Conservation (phyloP, 2,797 vertebrate genomes). For the Danio albolineatus region DNA sequence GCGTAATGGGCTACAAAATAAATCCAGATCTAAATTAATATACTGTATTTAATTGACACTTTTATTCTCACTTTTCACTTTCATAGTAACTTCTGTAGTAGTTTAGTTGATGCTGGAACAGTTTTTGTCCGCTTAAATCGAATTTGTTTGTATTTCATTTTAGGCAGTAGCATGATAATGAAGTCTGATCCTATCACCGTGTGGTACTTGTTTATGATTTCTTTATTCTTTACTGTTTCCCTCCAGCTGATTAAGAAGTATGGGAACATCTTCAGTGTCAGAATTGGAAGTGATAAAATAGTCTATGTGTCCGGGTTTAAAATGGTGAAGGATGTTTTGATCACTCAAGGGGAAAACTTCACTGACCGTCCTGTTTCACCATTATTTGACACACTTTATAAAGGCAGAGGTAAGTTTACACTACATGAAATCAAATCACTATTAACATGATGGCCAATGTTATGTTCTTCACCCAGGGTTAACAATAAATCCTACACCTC, state of each 20-base stretch:
- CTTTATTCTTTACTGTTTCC: neutral
- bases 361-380: constrained; percentile 46
- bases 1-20: no score
- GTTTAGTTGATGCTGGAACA: no score
- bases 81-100: no score
- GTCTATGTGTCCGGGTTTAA: constrained; percentile 61
- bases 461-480: neutral
- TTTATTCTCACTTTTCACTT: no score
- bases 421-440: neutral
- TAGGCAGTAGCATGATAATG: no score
- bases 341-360: constrained; percentile 57
- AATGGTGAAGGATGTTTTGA: constrained; percentile 59
- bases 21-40: no score
- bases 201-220: no score
- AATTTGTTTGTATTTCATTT: no score
- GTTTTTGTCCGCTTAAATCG: no score
- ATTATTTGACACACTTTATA: constrained; percentile 57
- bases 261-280: constrained; percentile 56
- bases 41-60: no score
- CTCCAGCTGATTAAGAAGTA: constrained; percentile 39
- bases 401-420: constrained; percentile 55
- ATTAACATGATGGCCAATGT: neutral
- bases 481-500: no score
- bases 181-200: no score
- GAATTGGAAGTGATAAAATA: constrained; percentile 44